Evolutionary conservation across 1,140 invertebrate genomes (phyloP).

Genomic region (Caerostris extrusa): DNA sequence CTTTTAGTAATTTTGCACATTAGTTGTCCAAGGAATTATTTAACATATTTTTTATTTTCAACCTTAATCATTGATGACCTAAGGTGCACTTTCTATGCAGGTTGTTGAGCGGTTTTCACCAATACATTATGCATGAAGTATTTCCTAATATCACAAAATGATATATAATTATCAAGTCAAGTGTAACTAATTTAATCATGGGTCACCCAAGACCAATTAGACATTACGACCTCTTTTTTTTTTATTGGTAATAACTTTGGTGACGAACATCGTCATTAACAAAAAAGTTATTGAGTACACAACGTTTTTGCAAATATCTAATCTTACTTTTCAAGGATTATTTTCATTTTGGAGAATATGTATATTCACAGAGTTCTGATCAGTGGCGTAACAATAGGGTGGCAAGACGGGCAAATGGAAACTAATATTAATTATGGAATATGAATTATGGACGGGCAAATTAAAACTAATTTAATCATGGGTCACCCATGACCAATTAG

Average conservation of each 20-base stretch:
- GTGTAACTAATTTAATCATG: neutral
- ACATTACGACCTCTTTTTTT: neutral
- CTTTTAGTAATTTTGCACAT: neutral
- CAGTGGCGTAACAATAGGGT: too few species aligned
- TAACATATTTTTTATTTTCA: neutral
- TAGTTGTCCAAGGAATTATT: neutral
- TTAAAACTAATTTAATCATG: neutral
- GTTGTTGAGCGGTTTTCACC: neutral
- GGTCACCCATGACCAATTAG: neutral
- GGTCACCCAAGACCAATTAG: neutral
- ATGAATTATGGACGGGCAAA: too few species aligned
- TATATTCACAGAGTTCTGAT: too few species aligned
- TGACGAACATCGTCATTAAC: neutral
- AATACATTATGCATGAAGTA: slow-evolving; percentile 24
- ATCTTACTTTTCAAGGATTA: too few species aligned
- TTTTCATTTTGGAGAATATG: too few species aligned
- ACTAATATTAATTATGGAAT: too few species aligned
- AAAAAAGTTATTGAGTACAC: too few species aligned
- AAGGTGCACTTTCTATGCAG: neutral
- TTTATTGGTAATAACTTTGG: neutral
- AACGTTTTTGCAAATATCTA: too few species aligned
- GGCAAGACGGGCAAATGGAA: too few species aligned
- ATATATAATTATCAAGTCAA: neutral
- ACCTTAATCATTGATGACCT: neutral
- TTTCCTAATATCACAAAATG: neutral